phyloP scores from a whole-genome alignment of 2,113 vertebrate species.

The Phyllostomus hastatus region DNA sequence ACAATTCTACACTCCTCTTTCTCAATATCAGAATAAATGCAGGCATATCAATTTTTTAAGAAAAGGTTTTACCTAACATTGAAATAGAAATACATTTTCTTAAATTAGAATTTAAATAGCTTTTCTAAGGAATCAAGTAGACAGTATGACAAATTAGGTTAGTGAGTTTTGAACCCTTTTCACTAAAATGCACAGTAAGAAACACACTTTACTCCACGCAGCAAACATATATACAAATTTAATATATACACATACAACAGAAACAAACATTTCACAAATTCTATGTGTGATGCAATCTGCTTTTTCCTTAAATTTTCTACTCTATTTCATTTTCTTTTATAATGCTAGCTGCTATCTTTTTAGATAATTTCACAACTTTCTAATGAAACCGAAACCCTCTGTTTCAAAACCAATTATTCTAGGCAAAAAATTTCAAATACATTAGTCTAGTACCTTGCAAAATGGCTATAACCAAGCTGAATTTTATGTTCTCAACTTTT shows the following conservation, averaged over 20 bases:
- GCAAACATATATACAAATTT: neutral
- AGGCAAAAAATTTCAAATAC: slow-evolving; percentile 4
- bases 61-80: neutral
- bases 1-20: neutral
- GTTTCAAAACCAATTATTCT: neutral
- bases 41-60: neutral
- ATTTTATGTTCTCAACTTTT: neutral
- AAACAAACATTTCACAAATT: slow-evolving; percentile 11
- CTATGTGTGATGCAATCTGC: neutral
- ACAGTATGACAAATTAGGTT: neutral
- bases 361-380: neutral
- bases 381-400: neutral
- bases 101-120: neutral
- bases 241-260: neutral
- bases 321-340: neutral
- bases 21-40: neutral
- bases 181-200: neutral
- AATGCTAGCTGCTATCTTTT: neutral
- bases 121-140: neutral
- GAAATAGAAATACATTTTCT: slow-evolving; percentile 22
- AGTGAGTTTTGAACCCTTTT: neutral
- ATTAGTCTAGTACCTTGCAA: neutral
- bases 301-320: neutral
- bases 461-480: neutral
- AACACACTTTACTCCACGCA: neutral